Conservation (phyloP, 2,113 vertebrate genomes). For the Thinocorus orbignyianus region DNA sequence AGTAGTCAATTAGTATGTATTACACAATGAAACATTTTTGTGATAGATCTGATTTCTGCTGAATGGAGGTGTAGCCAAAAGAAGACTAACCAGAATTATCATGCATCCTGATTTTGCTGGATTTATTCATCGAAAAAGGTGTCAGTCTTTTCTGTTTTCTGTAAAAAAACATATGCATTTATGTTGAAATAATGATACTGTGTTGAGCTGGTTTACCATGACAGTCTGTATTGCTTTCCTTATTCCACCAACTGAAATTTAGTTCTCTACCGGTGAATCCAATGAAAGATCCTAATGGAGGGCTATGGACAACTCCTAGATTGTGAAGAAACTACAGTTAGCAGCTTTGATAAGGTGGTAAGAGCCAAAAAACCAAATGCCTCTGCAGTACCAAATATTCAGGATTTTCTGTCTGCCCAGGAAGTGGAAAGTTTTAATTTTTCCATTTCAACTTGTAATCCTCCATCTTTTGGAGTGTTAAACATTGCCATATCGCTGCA, state of each 20-base stretch:
- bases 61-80: slow-evolving; percentile 36
- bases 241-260: not conserved
- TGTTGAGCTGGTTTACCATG: not conserved
- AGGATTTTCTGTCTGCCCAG: not conserved
- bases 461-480: not conserved
- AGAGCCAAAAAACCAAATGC: not conserved
- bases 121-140: not conserved
- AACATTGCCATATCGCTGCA: not conserved
- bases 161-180: not conserved
- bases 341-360: not conserved
- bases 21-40: slow-evolving; percentile 2
- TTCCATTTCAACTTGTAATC: not conserved
- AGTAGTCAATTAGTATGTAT: slow-evolving; percentile 21
- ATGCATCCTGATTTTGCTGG: not conserved
- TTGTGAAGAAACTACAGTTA: not conserved
- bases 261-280: not conserved
- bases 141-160: not conserved
- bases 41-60: slow-evolving; percentile 40
- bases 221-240: not conserved
- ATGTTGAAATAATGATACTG: not conserved
- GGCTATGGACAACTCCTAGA: not conserved
- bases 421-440: not conserved
- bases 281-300: not conserved
- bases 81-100: slow-evolving; percentile 16
- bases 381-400: not conserved